Conservation (phyloP, 2,113 vertebrate genomes). For the Philantomba maxwellii region DNA sequence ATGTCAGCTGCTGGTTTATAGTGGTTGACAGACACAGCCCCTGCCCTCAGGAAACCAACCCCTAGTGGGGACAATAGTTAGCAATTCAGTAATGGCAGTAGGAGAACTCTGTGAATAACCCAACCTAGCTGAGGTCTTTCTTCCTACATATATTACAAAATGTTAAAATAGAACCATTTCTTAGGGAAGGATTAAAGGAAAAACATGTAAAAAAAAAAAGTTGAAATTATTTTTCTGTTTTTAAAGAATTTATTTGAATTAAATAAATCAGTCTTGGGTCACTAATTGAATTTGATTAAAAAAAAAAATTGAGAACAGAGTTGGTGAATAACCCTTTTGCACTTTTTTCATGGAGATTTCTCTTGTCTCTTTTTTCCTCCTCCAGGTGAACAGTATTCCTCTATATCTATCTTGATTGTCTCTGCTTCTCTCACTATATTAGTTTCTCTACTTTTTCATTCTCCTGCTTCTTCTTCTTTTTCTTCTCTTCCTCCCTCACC, state of each 20-base stretch:
- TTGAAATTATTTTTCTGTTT: not conserved
- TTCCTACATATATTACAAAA: not conserved
- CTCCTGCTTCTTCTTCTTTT: not conserved
- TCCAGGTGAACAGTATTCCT: not conserved
- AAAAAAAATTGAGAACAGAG: not conserved
- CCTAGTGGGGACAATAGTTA: rapidly evolving
- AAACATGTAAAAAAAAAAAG: not conserved
- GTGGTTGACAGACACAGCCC: no score
- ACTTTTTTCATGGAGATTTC: not conserved
- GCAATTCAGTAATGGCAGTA: not conserved
- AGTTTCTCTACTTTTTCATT: not conserved
- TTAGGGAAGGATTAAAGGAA: not conserved
- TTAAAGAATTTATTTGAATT: not conserved
- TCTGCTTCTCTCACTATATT: not conserved
- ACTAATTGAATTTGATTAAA: not conserved
- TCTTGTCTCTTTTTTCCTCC: not conserved
- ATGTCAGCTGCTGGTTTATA: not conserved
- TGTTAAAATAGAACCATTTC: not conserved
- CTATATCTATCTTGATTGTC: not conserved
- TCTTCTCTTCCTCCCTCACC: rapidly evolving
- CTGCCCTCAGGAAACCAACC: not conserved
- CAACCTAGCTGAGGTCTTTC: not conserved
- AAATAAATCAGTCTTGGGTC: no score
- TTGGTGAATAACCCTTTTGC: not conserved
- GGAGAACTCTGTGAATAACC: not conserved